phyloP scores from a whole-genome alignment of 2,113 vertebrate genomes.

The Callipepla californica region DNA sequence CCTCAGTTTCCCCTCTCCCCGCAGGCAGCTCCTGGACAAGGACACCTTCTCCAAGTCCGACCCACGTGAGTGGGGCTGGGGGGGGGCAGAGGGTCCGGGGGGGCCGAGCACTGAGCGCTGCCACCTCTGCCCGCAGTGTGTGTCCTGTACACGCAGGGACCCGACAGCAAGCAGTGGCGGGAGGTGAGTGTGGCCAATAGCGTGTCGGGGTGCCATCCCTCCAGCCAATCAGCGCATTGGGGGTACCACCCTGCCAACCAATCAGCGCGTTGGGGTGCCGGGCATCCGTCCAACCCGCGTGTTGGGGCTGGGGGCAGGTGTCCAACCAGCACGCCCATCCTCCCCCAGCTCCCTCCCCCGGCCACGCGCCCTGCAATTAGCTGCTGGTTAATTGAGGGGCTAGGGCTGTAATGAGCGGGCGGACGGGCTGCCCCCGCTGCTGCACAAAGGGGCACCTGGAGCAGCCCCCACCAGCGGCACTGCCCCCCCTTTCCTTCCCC shows the following conservation, averaged over 20 bases:
- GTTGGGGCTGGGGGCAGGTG: background rate
- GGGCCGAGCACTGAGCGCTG: background rate
- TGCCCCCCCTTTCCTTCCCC: background rate
- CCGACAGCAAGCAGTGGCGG: conserved; percentile 92
- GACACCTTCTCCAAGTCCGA: conserved; percentile 98
- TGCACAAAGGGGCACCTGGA: background rate
- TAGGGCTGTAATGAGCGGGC: conserved; percentile 17
- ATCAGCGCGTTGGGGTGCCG: background rate
- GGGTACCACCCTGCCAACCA: background rate
- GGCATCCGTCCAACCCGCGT: background rate
- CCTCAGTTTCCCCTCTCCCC: background rate
- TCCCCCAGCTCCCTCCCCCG: background rate
- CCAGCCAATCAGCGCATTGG: background rate
- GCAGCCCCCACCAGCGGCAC: background rate
- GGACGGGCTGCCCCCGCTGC: background rate
- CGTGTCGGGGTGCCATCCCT: background rate
- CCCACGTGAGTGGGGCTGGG: conserved; percentile 85
- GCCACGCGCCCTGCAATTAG: conserved; percentile 41
- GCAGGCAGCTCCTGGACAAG: conserved; percentile 92
- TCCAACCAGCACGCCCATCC: background rate
- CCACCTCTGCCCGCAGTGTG: conserved; percentile 82
- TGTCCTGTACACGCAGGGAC: conserved; percentile 91
- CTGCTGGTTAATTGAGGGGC: conserved; percentile 50
- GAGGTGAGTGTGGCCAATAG: conserved; percentile 79
- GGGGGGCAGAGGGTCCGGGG: background rate